Base-by-base conservation (phyloP, 2,797 vertebrate genomes). In the Buceros bicornis region DNA sequence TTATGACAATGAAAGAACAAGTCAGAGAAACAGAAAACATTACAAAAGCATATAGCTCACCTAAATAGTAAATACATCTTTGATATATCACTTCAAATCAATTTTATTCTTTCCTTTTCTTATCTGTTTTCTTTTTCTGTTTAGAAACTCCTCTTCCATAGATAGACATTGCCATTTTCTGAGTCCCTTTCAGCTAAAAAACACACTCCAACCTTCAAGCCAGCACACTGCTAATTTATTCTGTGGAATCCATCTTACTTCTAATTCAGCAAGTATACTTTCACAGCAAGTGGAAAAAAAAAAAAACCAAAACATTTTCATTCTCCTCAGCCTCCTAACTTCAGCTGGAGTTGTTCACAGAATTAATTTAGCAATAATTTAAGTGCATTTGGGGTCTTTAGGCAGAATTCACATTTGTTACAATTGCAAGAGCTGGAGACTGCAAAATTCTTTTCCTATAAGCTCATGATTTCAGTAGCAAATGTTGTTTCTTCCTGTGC, bases 301-400 rank as follows among this genome's bases (percentile, higher is more conserved):
- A 48, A 71, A n/a, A n/a, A 13, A 24, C 17, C 16, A 22, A 18
- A 57, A 37, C 4, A 56, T 40, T 66, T 82, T 66, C 29, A 71
- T 90, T 82, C 51, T 93, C 37, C 87, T 37, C 66, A 73, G 35
- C 15, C 51, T 80, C 28, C 67, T 48, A 58, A 73, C 22, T 89
- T 92, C 61, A 67, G 11, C 66, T 93, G 53, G 7, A 2, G 12
- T 37, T 82, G 58, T 73, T 90, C 69, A 87, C 28, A 57, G 77
- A 82, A 60, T 87, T 93, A 84, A 80, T 84, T 93, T 53, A 79
- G 43, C 33, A 81, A 53, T 56, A 15, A 77, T 73, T 84, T 77
- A 50, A 77, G 40, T 70, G 35, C 20, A 64, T 90, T 89, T 82
- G 35, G 84, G 70, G 22, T 56, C 77, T 35, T 93, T 25, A 89